These are phyloP conservation scores for Phylloscopus collybita DNA, from an alignment of 2,797 vertebrate species.

Conservation along the genomic window DNA sequence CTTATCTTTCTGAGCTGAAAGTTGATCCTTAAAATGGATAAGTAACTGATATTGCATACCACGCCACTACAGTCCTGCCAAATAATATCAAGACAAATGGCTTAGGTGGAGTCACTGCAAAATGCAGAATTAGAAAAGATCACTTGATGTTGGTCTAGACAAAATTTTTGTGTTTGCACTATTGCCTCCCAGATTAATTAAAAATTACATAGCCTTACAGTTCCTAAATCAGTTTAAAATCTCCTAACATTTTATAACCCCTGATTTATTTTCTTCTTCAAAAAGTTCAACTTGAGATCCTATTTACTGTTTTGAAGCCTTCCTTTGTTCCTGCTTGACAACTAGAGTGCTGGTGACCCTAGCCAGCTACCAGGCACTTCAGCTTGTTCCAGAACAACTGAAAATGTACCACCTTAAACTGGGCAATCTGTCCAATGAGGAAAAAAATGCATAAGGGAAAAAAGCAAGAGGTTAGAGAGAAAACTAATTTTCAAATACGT, in stretches of 20 bases:
- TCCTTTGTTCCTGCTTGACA: not conserved
- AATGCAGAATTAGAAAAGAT: slow-evolving; percentile 5
- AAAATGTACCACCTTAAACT: not conserved
- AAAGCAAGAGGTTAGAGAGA: not conserved
- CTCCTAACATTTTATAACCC: not conserved
- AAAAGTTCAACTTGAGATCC: not conserved
- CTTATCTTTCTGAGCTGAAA: slow-evolving; percentile 26
- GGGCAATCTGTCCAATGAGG: not conserved
- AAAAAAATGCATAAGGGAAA: not conserved
- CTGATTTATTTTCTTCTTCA: not conserved
- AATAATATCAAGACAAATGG: not conserved
- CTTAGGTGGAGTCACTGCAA: slow-evolving; percentile 36
- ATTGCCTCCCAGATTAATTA: slow-evolving; percentile 3
- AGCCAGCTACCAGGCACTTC: not conserved
- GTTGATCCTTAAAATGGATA: slow-evolving; percentile 35
- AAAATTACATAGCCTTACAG: not conserved
- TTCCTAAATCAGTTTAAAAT: not conserved
- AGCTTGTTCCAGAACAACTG: not conserved
- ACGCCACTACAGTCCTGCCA: not conserved
- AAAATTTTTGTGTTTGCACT: not conserved
- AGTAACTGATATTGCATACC: not conserved
- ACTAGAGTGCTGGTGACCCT: not conserved
- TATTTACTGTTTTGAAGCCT: not conserved
- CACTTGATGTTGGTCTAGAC: not conserved
- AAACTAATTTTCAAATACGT: not conserved